These are phyloP conservation scores for Hirtodrosophila trivittata DNA, from an alignment of 2,888 invertebrate genomes.

Conservation along the genomic window DNA sequence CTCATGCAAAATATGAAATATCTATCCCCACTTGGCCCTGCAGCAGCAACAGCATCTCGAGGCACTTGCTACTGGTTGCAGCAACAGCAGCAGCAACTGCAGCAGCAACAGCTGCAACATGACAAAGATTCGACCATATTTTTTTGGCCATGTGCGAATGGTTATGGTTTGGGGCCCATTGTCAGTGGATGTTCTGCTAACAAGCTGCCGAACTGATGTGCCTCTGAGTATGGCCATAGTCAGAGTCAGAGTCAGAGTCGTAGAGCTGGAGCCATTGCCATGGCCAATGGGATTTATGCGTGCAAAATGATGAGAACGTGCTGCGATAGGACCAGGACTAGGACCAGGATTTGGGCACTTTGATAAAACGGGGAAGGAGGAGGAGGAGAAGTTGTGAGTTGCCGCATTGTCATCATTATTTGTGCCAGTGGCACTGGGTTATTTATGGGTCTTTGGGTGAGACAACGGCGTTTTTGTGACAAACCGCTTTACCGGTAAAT, in stretches of 20 bases:
- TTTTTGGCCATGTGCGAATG: constrained; percentile 29
- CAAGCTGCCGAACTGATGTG: not conserved
- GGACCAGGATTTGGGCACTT: constrained; percentile 7
- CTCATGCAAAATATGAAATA: not conserved
- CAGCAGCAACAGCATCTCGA: too few relatives aligned
- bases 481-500: constrained; percentile 80
- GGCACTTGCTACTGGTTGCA: too few relatives aligned
- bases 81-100: not conserved
- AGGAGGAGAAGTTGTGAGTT: not conserved
- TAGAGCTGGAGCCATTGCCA: constrained; percentile 1
- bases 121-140: not conserved
- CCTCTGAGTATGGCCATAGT: not conserved
- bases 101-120: not conserved
- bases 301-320: constrained; percentile 73
- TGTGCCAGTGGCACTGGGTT: constrained; percentile 74
- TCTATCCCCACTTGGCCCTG: too few relatives aligned
- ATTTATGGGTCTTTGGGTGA: constrained; percentile 82
- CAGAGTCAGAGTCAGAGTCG: not conserved
- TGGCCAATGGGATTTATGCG: constrained; percentile 66
- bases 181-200: constrained; percentile 24
- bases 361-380: not conserved
- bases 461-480: constrained; percentile 77
- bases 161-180: constrained; percentile 24
- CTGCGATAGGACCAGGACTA: constrained; percentile 33
- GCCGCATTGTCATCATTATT: constrained; percentile 71